A percentile compares a stretch with the other conserved stretches of the same genome.
Conservation (phyloP, 2,888 invertebrate species). For the Acrobasis consociella region DNA sequence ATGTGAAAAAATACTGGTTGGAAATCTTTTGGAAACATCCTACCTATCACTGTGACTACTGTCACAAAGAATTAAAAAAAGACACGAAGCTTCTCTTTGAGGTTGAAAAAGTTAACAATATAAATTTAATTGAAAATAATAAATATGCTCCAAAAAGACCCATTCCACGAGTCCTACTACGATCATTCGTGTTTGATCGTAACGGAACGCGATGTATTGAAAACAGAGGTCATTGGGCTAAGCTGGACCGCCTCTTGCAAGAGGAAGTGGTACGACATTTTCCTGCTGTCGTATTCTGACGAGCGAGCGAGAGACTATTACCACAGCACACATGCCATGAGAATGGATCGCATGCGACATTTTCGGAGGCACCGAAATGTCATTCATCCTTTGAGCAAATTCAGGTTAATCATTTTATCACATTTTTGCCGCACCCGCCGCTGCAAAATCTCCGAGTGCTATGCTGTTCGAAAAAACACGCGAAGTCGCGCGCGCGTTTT, state of each 20-base stretch:
- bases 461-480: too few species aligned
- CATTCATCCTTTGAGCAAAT: slow-evolving; percentile 52
- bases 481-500: too few species aligned
- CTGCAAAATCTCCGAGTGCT: too few species aligned
- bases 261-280: slow-evolving; percentile 48
- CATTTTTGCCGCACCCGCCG: too few species aligned
- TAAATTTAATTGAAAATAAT: background rate
- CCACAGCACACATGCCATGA: slow-evolving; percentile 45
- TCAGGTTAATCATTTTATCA: slow-evolving; percentile 34
- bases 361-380: slow-evolving; percentile 37
- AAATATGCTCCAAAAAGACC: background rate
- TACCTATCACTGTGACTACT: too few species aligned
- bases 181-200: slow-evolving; percentile 45
- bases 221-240: slow-evolving; percentile 40
- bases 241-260: slow-evolving; percentile 28
- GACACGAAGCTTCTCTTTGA: too few species aligned
- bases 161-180: slow-evolving; percentile 30
- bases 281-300: slow-evolving; percentile 45
- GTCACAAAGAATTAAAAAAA: too few species aligned
- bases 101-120: background rate
- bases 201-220: slow-evolving; percentile 46
- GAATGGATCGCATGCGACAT: slow-evolving; percentile 44
- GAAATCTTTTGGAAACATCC: too few species aligned
- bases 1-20: too few species aligned
- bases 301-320: slow-evolving; percentile 40